phyloP scores from a whole-genome alignment of 2,113 vertebrate genomes.

The Neogale vison region DNA sequence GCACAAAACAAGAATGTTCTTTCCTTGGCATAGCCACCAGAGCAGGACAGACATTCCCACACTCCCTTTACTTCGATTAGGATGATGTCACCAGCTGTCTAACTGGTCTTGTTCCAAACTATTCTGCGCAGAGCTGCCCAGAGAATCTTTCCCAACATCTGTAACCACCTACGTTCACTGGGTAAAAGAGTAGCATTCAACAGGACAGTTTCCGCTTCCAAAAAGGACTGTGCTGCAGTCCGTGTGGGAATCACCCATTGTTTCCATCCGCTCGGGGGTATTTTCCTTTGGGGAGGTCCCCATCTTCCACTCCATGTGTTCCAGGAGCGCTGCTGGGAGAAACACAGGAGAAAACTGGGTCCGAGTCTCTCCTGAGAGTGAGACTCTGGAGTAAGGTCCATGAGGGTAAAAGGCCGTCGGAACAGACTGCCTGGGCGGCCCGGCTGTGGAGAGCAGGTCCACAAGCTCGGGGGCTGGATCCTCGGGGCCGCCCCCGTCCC shows the following conservation, averaged over 20 bases:
- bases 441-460: neutral
- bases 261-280: neutral
- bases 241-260: neutral
- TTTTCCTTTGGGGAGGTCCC: neutral
- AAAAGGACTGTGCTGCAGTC: neutral
- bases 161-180: neutral
- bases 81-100: neutral
- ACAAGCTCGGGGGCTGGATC: neutral
- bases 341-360: neutral
- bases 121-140: neutral
- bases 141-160: slow-evolving; percentile 32
- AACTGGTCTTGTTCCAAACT: neutral
- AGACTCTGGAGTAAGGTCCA: neutral
- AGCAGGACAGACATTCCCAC: neutral
- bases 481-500: neutral
- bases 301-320: neutral
- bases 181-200: neutral
- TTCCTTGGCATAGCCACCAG: neutral
- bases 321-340: neutral
- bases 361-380: neutral
- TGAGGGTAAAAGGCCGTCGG: neutral
- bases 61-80: neutral
- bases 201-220: neutral
- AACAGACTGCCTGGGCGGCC: neutral
- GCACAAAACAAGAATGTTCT: neutral